phyloP scores from a whole-genome alignment of 2,113 vertebrate genomes.

The Uria lomvia region DNA sequence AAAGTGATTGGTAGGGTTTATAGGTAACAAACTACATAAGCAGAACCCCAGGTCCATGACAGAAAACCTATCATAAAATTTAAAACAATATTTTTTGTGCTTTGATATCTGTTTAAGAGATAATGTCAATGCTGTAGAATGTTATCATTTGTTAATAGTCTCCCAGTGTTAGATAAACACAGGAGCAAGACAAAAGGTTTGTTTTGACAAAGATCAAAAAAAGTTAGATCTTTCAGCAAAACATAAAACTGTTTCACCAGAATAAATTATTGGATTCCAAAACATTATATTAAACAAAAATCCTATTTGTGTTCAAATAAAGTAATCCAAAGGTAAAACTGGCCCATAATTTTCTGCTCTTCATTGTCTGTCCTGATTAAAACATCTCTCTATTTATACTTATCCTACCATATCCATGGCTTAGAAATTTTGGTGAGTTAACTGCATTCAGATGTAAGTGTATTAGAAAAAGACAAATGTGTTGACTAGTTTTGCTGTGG shows the following conservation, averaged over 20 bases:
- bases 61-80: constrained; percentile 18
- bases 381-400: not conserved
- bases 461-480: not conserved
- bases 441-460: not conserved
- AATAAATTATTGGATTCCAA: not conserved
- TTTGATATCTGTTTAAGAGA: constrained; percentile 18
- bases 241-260: not conserved
- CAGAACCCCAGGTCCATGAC: not conserved
- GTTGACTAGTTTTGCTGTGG: not conserved
- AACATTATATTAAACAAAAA: not conserved
- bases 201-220: not conserved
- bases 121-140: not conserved
- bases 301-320: not conserved
- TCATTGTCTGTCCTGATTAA: not conserved
- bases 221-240: not conserved
- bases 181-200: not conserved
- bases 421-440: not conserved
- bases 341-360: not conserved
- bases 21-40: not conserved
- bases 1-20: not conserved
- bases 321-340: not conserved
- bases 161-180: not conserved
- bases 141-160: not conserved
- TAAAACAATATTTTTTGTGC: not conserved
- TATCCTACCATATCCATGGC: not conserved